Percentiles rank a stretch among this genome's conserved stretches.
Evolutionary conservation across 2,113 vertebrate species (phyloP).

Genomic region (Callaeas wilsoni): DNA sequence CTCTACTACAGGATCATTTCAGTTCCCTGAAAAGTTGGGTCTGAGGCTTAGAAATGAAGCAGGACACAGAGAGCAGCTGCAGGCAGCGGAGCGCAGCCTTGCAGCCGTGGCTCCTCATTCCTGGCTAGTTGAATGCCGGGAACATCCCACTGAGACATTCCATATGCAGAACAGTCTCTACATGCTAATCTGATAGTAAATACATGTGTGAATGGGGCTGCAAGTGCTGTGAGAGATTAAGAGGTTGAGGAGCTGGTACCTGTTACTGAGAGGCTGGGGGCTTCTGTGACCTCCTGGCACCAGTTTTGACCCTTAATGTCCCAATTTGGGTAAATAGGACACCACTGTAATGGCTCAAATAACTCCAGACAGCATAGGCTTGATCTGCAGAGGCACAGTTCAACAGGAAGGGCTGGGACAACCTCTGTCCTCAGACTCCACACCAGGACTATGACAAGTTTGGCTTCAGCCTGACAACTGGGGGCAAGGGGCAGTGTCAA

Average conservation of each 20-base stretch:
- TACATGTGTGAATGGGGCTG: neutral
- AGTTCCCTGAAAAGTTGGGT: neutral
- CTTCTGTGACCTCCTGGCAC: neutral
- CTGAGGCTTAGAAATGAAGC: neutral
- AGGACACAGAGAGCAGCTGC: neutral
- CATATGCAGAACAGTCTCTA: neutral
- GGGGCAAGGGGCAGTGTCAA: neutral
- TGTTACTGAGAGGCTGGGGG: neutral
- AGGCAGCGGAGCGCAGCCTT: neutral
- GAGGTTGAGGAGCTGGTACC: neutral
- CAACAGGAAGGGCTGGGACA: neutral
- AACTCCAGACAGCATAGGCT: neutral
- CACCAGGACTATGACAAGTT: neutral
- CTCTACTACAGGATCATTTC: neutral
- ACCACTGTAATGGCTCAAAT: neutral
- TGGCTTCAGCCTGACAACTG: accelerated
- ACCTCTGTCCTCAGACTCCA: neutral
- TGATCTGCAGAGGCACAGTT: neutral
- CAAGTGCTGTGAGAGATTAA: neutral
- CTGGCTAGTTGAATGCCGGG: neutral
- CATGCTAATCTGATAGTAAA: accelerated
- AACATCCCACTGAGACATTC: neutral
- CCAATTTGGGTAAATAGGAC: neutral
- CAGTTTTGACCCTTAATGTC: neutral
- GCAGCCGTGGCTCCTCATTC: accelerated